Conservation (phyloP, 2,888 invertebrate species). For the Ernsta delagoae region DNA sequence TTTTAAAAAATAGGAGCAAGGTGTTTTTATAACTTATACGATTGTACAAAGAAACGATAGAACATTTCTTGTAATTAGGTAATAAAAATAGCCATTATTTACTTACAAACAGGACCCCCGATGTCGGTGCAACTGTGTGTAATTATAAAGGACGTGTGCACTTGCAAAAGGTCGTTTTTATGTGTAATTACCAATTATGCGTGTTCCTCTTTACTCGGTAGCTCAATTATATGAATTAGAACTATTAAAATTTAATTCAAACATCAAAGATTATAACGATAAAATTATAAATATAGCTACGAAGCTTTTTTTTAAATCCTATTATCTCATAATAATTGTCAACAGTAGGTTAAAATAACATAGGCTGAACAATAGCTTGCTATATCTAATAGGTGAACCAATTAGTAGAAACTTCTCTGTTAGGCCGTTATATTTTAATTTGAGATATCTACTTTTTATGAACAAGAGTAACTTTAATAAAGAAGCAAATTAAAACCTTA, state of each 20-base stretch:
- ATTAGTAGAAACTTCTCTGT: no score
- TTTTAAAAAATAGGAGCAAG: constrained; percentile 36
- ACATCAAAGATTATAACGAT: constrained; percentile 42
- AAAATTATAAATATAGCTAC: constrained; percentile 29
- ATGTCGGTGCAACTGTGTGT: constrained; percentile 43
- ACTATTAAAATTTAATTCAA: constrained; percentile 50
- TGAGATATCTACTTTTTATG: no score
- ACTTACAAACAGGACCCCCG: constrained; percentile 44
- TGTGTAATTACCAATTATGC: constrained; percentile 63
- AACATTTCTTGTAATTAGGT: constrained; percentile 37
- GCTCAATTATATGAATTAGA: constrained; percentile 71
- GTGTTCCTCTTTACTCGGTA: constrained; percentile 55
- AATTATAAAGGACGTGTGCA: constrained; percentile 60
- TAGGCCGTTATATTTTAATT: no score
- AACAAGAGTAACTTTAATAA: no score
- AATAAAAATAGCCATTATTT: constrained; percentile 45
- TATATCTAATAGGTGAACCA: no score
- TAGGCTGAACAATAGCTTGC: not conserved
- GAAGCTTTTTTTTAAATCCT: constrained; percentile 3
- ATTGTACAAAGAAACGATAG: constrained; percentile 36
- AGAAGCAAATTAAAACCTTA: no score
- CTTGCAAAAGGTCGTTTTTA: constrained; percentile 67
- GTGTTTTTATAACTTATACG: constrained; percentile 38
- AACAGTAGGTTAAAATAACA: not conserved
- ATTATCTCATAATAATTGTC: constrained; percentile 21